Evolutionary conservation across 2,888 invertebrate genomes (phyloP).

Genomic region (Lepidocyrtinus sp.): DNA sequence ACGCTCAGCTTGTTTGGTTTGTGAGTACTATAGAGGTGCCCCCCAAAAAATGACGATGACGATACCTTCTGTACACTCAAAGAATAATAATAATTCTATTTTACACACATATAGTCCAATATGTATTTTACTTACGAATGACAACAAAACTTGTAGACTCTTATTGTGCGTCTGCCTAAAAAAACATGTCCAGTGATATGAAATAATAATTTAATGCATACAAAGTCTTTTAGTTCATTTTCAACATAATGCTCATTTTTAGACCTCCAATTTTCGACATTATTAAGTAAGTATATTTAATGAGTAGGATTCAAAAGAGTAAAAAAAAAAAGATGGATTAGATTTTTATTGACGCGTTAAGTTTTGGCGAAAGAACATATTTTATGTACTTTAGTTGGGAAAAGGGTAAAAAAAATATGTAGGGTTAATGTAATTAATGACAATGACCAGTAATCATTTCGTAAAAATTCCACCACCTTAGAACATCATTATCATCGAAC

Average conservation of each 20-base stretch:
- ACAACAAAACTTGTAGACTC: constrained; percentile 1
- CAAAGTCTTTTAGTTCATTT: constrained; percentile 61
- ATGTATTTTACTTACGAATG: constrained; percentile 2
- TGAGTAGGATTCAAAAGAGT: not conserved
- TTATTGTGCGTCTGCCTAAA: constrained; percentile 33
- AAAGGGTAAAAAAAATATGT: not conserved
- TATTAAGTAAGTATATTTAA: constrained; percentile 25
- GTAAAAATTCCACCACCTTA: not conserved
- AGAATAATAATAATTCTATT: too few relatives aligned
- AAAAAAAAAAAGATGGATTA: not conserved
- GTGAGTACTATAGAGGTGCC: not conserved
- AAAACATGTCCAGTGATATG: constrained; percentile 52
- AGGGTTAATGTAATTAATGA: not conserved
- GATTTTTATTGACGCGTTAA: constrained; percentile 6
- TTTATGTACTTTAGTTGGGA: not conserved
- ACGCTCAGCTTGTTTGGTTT: constrained; percentile 15
- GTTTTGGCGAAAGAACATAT: not conserved
- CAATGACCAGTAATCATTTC: constrained; percentile 14
- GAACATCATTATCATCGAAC: not conserved
- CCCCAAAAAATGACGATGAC: constrained; percentile 1
- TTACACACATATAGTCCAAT: not conserved
- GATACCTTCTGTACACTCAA: not conserved
- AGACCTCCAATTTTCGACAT: constrained; percentile 60
- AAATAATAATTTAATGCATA: constrained; percentile 35
- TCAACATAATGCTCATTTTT: constrained; percentile 60